phyloP scores from a whole-genome alignment of 35 echinoderm and acorn worm species.

The Holothuria glaberrima region DNA sequence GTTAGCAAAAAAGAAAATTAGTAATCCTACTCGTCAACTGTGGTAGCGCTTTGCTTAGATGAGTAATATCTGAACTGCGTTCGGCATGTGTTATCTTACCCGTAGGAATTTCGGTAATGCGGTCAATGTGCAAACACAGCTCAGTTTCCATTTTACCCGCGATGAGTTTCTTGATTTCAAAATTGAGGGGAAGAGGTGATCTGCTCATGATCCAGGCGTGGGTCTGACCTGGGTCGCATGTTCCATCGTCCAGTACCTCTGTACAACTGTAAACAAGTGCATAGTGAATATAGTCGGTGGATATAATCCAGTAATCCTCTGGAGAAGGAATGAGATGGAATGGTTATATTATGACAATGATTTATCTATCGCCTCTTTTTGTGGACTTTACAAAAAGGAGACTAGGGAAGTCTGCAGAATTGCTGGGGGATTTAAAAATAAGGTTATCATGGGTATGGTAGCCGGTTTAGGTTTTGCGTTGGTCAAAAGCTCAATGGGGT shows the following conservation, averaged over 20 bases:
- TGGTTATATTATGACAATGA: neutral
- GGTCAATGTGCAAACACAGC: neutral
- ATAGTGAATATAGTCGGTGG: slow-evolving; percentile 64
- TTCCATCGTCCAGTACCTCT: slow-evolving; percentile 28
- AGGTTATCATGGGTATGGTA: too few species aligned
- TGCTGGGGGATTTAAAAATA: too few species aligned
- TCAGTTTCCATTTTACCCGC: neutral
- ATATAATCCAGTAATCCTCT: slow-evolving; percentile 73
- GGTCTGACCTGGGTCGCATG: slow-evolving; percentile 25
- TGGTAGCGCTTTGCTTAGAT: too few species aligned
- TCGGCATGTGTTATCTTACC: too few species aligned
- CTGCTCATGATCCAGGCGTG: slow-evolving; percentile 63
- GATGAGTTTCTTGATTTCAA: neutral
- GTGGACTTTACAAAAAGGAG: too few species aligned
- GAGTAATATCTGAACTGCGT: too few species aligned
- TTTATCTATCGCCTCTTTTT: too few species aligned
- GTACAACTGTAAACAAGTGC: slow-evolving; percentile 74
- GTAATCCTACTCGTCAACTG: too few species aligned
- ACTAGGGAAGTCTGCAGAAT: too few species aligned
- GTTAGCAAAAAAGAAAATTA: too few species aligned
- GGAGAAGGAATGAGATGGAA: neutral
- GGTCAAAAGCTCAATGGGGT: too few species aligned
- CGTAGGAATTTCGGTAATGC: slow-evolving; percentile 16
- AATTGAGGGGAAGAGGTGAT: neutral
- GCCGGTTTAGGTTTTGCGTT: too few species aligned